A percentile compares a stretch with the other conserved stretches of the same genome.
Conservation (phyloP, 2,888 invertebrate species). For the Punctoribates punctum region DNA sequence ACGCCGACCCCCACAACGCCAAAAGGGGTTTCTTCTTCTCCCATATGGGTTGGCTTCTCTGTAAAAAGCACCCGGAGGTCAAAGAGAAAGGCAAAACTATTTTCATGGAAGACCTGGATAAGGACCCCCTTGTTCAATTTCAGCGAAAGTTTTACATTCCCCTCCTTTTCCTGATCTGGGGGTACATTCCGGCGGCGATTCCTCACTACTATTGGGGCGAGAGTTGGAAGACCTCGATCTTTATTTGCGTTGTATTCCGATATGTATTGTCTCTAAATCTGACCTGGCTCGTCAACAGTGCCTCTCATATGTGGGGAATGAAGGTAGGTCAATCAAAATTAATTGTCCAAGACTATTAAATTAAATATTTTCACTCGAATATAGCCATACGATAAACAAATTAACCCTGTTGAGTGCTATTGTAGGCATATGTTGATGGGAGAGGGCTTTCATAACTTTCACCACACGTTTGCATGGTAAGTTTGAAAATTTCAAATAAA, state of each 20-base stretch:
- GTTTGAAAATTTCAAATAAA: neutral
- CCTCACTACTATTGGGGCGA: conserved; percentile 83
- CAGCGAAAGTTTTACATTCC: conserved; percentile 52
- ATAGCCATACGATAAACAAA: conserved; percentile 76
- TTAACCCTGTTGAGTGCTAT: conserved; percentile 53
- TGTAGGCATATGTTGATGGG: conserved; percentile 43
- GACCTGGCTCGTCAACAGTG: conserved; percentile 88
- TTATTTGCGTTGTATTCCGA: conserved; percentile 71
- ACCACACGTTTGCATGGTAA: conserved; percentile 33
- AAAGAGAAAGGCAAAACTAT: conserved; percentile 42
- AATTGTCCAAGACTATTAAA: neutral
- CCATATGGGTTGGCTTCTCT: conserved; percentile 46
- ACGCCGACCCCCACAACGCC: conserved; percentile 48
- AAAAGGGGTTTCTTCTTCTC: conserved; percentile 47
- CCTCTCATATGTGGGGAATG: conserved; percentile 83
- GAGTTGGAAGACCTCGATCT: conserved; percentile 69
- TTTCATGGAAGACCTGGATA: conserved; percentile 42
- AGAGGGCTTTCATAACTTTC: conserved; percentile 39
- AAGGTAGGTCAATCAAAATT: neutral
- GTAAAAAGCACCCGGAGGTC: conserved; percentile 46
- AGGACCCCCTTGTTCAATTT: conserved; percentile 45
- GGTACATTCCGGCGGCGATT: conserved; percentile 63
- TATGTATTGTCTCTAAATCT: conserved; percentile 78
- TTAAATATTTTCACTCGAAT: neutral
- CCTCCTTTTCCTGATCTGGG: conserved; percentile 54